phyloP scores from a whole-genome alignment of 2,797 vertebrate genomes.

The Falco biarmicus region DNA sequence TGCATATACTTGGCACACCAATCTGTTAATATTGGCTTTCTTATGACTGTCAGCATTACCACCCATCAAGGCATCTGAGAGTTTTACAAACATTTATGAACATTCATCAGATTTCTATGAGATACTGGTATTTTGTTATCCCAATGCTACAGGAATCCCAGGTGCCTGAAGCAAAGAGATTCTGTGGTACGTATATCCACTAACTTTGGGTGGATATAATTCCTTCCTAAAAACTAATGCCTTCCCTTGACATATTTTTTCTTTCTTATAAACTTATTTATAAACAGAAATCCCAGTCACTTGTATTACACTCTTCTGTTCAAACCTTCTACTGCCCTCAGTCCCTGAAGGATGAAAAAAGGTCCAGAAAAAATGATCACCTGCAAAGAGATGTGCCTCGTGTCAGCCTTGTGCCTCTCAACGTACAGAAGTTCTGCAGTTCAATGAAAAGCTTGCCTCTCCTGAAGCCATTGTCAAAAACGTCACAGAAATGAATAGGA shows the following conservation, averaged over 20 bases:
- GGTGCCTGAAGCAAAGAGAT: neutral
- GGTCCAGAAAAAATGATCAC: neutral
- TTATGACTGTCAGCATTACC: neutral
- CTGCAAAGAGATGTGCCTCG: neutral
- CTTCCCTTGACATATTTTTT: neutral
- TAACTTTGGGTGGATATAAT: neutral
- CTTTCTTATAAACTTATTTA: neutral
- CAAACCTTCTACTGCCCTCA: neutral
- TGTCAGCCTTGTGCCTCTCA: neutral
- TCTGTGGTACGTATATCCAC: neutral
- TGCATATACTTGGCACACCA: neutral
- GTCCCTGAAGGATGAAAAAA: neutral
- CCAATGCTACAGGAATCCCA: neutral
- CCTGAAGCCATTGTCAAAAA: neutral
- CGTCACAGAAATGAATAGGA: neutral
- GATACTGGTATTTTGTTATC: neutral
- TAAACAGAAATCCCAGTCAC: neutral
- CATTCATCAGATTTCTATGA: neutral
- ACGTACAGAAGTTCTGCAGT: neutral
- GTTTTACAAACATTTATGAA: neutral
- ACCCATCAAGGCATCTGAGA: neutral
- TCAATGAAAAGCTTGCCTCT: neutral
- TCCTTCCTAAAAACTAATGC: too few relatives aligned
- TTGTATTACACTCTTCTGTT: neutral
- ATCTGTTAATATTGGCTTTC: neutral